phyloP scores from a whole-genome alignment of 2,888 invertebrate species.

The Phrixothrix hirtus region DNA sequence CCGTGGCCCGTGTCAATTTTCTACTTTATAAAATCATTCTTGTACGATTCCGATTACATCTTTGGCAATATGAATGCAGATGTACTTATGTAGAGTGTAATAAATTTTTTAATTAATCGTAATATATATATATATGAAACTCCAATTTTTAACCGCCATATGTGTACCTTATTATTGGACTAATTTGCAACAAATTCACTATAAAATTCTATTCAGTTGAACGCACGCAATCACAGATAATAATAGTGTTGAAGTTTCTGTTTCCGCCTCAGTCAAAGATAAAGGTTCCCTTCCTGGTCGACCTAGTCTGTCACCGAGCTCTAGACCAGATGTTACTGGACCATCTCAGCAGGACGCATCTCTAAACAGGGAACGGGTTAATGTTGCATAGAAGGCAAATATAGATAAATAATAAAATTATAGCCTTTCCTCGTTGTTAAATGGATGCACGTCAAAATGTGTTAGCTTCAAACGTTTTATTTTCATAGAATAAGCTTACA shows the following conservation, averaged over 20 bases:
- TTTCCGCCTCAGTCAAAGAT: slow-evolving; percentile 24
- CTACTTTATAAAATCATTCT: slow-evolving; percentile 13
- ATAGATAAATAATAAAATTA: slow-evolving; percentile 30
- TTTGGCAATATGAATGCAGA: too few relatives aligned
- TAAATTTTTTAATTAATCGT: too few relatives aligned
- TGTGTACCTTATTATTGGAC: slow-evolving; percentile 36
- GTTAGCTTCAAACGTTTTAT: slow-evolving; percentile 13
- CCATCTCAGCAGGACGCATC: slow-evolving; percentile 37
- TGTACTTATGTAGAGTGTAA: too few relatives aligned
- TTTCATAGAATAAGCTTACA: too few relatives aligned
- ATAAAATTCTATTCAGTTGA: slow-evolving; percentile 18
- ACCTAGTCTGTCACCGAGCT: slow-evolving; percentile 21
- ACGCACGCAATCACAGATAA: slow-evolving; percentile 27
- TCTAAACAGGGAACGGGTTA: slow-evolving; percentile 35
- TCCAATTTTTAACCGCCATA: slow-evolving; percentile 14
- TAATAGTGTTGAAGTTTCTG: slow-evolving; percentile 25
- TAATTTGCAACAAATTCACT: slow-evolving; percentile 40
- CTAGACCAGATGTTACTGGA: slow-evolving; percentile 37
- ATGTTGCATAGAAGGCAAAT: slow-evolving; percentile 23
- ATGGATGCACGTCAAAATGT: slow-evolving; percentile 17
- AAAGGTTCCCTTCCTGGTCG: slow-evolving; percentile 20
- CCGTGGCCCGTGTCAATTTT: slow-evolving; percentile 47
- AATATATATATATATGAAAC: too few relatives aligned
- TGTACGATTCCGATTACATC: slow-evolving; percentile 5
- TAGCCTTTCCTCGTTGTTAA: slow-evolving; percentile 24